A percentile compares a stretch with the other conserved stretches of the same genome.
These are phyloP conservation scores for Bujurquina vittata DNA, from an alignment of 2,113 vertebrate species.

Conservation along the genomic window DNA sequence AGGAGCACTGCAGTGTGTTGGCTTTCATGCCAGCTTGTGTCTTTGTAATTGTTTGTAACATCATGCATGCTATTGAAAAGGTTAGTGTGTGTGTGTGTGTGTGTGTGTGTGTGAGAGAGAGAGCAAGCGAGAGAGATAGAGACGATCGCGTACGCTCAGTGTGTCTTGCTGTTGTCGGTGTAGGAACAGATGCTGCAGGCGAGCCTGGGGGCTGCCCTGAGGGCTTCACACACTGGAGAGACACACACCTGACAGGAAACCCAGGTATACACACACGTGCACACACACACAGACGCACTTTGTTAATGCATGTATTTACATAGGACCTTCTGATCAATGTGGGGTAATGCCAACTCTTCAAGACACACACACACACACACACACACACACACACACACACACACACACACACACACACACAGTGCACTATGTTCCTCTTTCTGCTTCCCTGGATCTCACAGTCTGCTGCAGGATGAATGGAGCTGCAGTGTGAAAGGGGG, in stretches of 20 bases:
- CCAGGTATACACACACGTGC: constrained; percentile 24
- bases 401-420: not conserved
- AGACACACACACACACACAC: not conserved
- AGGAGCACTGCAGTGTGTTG: constrained; percentile 40
- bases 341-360: constrained; percentile 40
- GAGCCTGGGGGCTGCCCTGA: constrained; percentile 76
- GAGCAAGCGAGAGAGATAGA: not conserved
- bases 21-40: constrained; percentile 50
- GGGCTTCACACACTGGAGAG: constrained; percentile 69
- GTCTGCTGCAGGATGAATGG: no score
- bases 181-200: constrained; percentile 79
- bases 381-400: not conserved
- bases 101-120: constrained; percentile 9
- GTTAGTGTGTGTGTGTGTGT: constrained; percentile 43
- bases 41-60: constrained; percentile 60
- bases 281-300: constrained; percentile 38
- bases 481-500: no score
- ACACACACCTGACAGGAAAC: constrained; percentile 69
- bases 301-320: constrained; percentile 65
- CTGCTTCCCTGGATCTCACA: no score
- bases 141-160: constrained; percentile 59
- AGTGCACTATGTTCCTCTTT: no score
- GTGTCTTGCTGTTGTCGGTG: constrained; percentile 77
- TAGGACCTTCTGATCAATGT: constrained; percentile 61
- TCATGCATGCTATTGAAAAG: constrained; percentile 61